Evolutionary conservation across 2,888 invertebrate species (phyloP), one percentile per base, ranked within the genome.

Genomic region (Pristionchus exspectatus): DNA sequence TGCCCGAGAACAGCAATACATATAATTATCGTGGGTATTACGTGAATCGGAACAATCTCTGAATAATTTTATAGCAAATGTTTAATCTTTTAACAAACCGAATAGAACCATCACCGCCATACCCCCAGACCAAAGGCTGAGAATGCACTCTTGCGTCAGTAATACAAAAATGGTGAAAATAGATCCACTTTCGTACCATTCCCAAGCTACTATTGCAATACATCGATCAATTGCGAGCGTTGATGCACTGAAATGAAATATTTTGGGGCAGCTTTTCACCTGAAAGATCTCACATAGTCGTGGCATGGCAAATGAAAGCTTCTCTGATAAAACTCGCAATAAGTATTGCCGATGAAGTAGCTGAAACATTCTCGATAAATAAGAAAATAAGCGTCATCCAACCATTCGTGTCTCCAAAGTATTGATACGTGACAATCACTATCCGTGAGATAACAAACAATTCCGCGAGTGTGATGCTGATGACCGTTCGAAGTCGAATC

Each of bases 201-300:
- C 69, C 69, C 69, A 69, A 16, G 69, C 69, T 18, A 9, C 27
- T 1, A 30, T 30, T 16, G 69, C 69, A 18, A 69, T 69, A 30
- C 69, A 69, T 69, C 69, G 69, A 69, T 69, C 69, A 30, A 69
- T 69, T 33, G 69, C 69, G 12, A 69, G 69, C 69, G 33, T 69
- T 33, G 12, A 12, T 0, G 69, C 69, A 30, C 69, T 69, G 16
- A 30, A 69, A 27, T 21, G 12, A 24, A n/a, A n/a, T 24, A n/a
- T 33, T 69, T 69, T 5, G 9, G 4, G 10, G 27, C 30, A 10
- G n/a, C n/a, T 10, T 27, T 27, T 30, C 2, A 7, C 10, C 14
- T 69, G 27, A 0, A 3, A 59, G 16, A 30, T 69, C 69, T 69
- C 16, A 30, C 69, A 69, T 69, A 2, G 30, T 33, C 16, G 30